phyloP scores from a whole-genome alignment of 1,140 invertebrate species.

The Drosophila pachea region DNA sequence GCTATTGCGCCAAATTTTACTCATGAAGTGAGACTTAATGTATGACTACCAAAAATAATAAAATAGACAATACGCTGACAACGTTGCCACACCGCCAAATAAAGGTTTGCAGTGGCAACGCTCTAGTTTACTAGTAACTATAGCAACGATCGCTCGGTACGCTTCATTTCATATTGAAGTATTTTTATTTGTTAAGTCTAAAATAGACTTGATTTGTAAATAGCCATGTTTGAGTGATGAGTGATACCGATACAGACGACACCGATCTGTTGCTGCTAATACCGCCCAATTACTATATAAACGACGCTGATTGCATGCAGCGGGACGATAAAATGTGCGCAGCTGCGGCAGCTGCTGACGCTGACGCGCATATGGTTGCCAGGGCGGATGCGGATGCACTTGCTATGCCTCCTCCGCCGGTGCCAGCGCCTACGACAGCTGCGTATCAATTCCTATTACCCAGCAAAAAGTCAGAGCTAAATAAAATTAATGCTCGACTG shows the following conservation, averaged over 20 bases:
- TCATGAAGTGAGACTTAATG: background rate
- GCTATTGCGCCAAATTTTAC: slow-evolving; percentile 10
- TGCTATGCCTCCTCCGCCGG: slow-evolving; percentile 51
- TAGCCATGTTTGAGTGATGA: slow-evolving; percentile 82
- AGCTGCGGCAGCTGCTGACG: slow-evolving; percentile 16
- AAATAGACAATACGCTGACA: background rate
- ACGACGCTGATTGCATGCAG: slow-evolving; percentile 36
- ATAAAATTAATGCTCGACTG: slow-evolving; percentile 66
- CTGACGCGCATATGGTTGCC: background rate
- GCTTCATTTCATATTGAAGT: slow-evolving; percentile 18
- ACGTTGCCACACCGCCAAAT: background rate
- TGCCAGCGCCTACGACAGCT: slow-evolving; percentile 44
- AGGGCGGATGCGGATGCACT: slow-evolving; percentile 44
- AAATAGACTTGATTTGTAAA: background rate
- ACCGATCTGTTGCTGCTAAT: slow-evolving; percentile 88
- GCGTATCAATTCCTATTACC: slow-evolving; percentile 68
- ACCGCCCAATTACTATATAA: slow-evolving; percentile 84
- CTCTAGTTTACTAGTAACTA: slow-evolving; percentile 5
- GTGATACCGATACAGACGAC: slow-evolving; percentile 87
- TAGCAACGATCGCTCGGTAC: slow-evolving; percentile 11
- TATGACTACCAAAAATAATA: background rate
- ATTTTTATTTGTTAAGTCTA: slow-evolving; percentile 7
- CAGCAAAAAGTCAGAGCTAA: slow-evolving; percentile 65
- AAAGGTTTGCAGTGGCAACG: background rate
- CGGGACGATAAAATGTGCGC: slow-evolving; percentile 46